A percentile compares a stretch with the other conserved stretches of the same genome.
These are phyloP conservation scores for Aricia artaxerxes DNA, from an alignment of 2,888 invertebrate species.

Conservation along the genomic window DNA sequence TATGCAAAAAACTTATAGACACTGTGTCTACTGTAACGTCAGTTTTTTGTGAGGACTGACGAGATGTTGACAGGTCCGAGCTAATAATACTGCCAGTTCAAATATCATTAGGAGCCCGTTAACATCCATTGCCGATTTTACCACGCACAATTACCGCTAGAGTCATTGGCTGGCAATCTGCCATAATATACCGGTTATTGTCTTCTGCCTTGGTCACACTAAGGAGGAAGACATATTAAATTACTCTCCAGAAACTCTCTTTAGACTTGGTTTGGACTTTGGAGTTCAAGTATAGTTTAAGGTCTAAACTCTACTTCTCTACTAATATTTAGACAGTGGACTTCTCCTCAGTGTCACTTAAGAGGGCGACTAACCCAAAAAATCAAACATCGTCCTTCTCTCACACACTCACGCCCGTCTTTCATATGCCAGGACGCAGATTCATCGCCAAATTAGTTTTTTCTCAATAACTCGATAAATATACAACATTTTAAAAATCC, in stretches of 20 bases:
- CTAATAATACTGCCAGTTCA: background rate
- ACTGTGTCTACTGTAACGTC: background rate
- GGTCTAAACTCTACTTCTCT: no score
- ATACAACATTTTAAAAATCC: no score
- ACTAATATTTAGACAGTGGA: no score
- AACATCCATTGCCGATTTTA: background rate
- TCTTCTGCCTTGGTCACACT: background rate
- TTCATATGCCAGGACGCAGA: no score
- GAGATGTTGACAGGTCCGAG: background rate
- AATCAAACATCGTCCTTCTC: no score
- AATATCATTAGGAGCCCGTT: background rate
- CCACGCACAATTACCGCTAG: conserved; percentile 5
- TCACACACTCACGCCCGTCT: no score
- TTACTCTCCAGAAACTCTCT: background rate
- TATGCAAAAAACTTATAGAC: background rate
- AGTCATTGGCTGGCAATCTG: background rate
- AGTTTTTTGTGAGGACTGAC: background rate
- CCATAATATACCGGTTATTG: background rate
- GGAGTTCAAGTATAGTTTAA: no score
- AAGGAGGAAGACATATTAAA: background rate
- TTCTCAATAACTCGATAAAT: no score
- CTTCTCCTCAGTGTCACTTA: no score
- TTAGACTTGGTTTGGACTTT: no score
- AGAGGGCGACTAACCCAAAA: no score
- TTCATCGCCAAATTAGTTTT: no score